Percentiles rank a stretch among this genome's conserved stretches.
Evolutionary conservation across 2,797 vertebrate species (phyloP).

Genomic region (Bucorvus abyssinicus): DNA sequence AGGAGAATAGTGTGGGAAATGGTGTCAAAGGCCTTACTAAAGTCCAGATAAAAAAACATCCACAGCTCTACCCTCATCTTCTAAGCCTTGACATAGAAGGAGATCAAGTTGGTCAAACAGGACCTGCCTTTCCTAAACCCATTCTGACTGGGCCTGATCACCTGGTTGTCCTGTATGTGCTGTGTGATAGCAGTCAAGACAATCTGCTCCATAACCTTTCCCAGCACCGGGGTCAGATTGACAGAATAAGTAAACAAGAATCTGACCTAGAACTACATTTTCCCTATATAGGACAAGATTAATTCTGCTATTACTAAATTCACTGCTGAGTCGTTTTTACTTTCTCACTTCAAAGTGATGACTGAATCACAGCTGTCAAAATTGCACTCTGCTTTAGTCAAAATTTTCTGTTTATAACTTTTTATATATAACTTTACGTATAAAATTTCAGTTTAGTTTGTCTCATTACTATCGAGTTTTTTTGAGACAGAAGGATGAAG

Average conservation of each 20-base stretch:
- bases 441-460: not conserved
- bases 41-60: too few relatives aligned
- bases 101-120: too few relatives aligned
- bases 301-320: not conserved
- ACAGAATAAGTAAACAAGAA: not conserved
- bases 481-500: not conserved
- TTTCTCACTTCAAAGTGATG: not conserved
- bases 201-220: too few relatives aligned
- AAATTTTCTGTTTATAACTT: not conserved
- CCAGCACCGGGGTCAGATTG: too few relatives aligned
- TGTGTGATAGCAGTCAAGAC: too few relatives aligned
- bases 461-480: not conserved
- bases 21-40: too few relatives aligned
- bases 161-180: too few relatives aligned
- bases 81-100: too few relatives aligned
- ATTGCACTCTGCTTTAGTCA: not conserved
- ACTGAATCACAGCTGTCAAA: not conserved
- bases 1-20: too few relatives aligned
- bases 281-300: not conserved
- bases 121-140: too few relatives aligned
- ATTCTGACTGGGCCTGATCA: too few relatives aligned
- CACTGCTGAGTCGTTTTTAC: not conserved
- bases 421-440: not conserved
- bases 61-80: too few relatives aligned
- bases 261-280: not conserved